These are phyloP conservation scores for Delphinus delphis DNA, from an alignment of 2,113 vertebrate genomes.

Conservation along the genomic window DNA sequence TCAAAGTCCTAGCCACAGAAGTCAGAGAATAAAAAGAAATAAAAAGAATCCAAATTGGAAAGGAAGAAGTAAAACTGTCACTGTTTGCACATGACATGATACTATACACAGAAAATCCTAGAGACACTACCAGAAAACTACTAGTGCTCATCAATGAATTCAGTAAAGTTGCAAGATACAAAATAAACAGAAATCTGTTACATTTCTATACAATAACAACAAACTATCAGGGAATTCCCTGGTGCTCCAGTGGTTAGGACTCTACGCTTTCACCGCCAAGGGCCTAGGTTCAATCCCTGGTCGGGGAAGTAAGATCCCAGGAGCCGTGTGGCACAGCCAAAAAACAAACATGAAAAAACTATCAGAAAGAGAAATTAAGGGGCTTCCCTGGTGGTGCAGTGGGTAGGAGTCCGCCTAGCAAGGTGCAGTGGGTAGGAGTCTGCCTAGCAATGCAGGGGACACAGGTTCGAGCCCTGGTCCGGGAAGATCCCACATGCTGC, in stretches of 20 bases:
- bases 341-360: neutral
- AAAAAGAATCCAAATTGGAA: neutral
- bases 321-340: neutral
- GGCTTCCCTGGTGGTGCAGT: too few species aligned
- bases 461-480: too few species aligned
- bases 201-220: neutral
- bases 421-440: too few species aligned
- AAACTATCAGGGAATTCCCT: neutral
- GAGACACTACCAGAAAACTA: neutral
- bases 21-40: neutral
- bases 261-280: neutral
- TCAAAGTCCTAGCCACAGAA: neutral
- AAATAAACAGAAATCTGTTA: neutral
- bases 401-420: too few species aligned
- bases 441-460: too few species aligned
- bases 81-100: neutral
- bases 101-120: neutral
- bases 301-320: too few species aligned
- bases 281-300: neutral
- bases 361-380: neutral
- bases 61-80: neutral
- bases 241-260: neutral
- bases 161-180: neutral
- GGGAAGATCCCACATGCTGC: too few species aligned
- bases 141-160: neutral